Conservation (phyloP, 2,888 invertebrate species). For the Stegana nigrithorax region DNA sequence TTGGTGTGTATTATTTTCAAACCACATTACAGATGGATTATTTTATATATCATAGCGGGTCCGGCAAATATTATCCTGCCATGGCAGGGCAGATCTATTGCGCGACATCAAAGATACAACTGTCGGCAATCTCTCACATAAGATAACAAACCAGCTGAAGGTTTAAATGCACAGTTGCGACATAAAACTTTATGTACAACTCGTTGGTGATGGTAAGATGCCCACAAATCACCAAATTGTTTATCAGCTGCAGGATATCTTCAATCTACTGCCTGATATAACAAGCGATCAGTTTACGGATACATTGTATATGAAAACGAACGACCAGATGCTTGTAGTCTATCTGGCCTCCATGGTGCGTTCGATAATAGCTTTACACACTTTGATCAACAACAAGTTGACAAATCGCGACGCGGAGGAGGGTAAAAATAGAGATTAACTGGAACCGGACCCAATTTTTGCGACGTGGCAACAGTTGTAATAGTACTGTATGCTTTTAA, state of each 20-base stretch:
- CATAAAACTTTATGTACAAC: constrained; percentile 89
- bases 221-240: constrained; percentile 99
- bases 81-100: too few relatives aligned
- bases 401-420: constrained; percentile 90
- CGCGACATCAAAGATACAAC: constrained; percentile 96
- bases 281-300: constrained; percentile 92
- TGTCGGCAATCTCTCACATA: constrained; percentile 95
- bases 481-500: too few relatives aligned
- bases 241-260: constrained; percentile 97
- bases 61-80: too few relatives aligned
- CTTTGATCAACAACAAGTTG: constrained; percentile 98
- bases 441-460: constrained; percentile 82
- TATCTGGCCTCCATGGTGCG: constrained; percentile 97
- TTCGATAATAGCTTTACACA: constrained; percentile 97
- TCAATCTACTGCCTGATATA: constrained; percentile 96
- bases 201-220: constrained; percentile 85
- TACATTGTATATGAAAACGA: constrained; percentile 96
- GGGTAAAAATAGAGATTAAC: constrained; percentile 82
- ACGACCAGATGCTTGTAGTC: constrained; percentile 98
- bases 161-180: constrained; percentile 93
- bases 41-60: too few relatives aligned
- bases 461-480: too few relatives aligned
- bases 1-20: too few relatives aligned
- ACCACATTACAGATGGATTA: too few relatives aligned
- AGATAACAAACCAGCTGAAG: constrained; percentile 95